Percentiles rank a stretch among this genome's conserved stretches.
phyloP scores from a whole-genome alignment of 2,113 vertebrate genomes.

The Ursus arctos region DNA sequence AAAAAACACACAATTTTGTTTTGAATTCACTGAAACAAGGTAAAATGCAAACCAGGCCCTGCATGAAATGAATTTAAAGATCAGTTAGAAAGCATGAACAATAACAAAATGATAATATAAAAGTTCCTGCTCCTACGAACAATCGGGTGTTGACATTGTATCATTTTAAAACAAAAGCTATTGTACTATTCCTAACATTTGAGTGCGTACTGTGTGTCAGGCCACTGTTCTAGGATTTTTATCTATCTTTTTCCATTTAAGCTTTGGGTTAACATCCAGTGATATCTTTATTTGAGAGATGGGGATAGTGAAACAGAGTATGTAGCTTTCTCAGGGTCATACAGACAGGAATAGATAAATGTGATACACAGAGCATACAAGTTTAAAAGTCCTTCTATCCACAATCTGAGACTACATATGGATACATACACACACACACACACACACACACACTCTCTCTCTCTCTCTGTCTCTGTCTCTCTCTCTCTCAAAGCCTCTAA shows the following conservation, averaged over 20 bases:
- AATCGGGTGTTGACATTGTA: not conserved
- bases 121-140: not conserved
- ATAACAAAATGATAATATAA: not conserved
- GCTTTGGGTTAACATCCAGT: not conserved
- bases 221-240: not conserved
- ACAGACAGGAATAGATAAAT: not conserved
- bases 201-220: not conserved
- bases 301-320: not conserved
- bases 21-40: not conserved
- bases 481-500: not conserved
- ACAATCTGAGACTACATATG: not conserved
- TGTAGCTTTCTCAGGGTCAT: not conserved
- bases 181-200: not conserved
- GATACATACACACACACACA: not conserved
- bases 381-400: not conserved
- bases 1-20: not conserved
- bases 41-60: not conserved
- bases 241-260: not conserved
- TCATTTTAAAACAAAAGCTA: not conserved
- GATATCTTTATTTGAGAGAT: slow-evolving; percentile 42
- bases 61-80: not conserved
- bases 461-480: too few relatives aligned
- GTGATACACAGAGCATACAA: not conserved
- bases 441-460: not conserved
- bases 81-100: not conserved